Evolutionary conservation across 2,888 invertebrate genomes (phyloP), one percentile per base, ranked within the genome.

Genomic region (Alloplasta piceator): DNA sequence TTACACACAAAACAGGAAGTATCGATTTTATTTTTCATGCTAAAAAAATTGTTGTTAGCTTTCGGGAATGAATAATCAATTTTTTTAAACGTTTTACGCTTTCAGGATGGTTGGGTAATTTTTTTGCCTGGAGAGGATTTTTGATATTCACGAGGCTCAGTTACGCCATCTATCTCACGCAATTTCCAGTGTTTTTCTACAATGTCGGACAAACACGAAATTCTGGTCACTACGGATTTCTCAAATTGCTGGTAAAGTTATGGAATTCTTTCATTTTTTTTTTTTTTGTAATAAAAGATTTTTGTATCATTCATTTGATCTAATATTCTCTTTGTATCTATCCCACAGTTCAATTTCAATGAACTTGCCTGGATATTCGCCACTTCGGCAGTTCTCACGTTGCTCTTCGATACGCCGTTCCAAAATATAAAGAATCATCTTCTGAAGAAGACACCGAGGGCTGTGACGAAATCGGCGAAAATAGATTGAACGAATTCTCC

Each of bases 131-230:
- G 94, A 93, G 92, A 85, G 94, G 94, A 60, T 96, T 95, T 87
- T 92, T 94, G 84, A 92, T 96, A 6, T 94, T 94, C 86, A 95
- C 96, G 7, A 94, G 95, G 87, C 92, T 96, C n/a, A 95, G 95
- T 46, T 96, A 96, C 88, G 94, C 95, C 43, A 93, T 95, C 68
- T 96, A 96, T 87, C 91, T 96, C 79, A 95, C 95, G 38, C 96
- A 96, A 89, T 96, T 96, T 86, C 96, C 96, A 4, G 94, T 95
- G 73, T 96, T 94, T 89, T 96, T 96, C 90, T 96, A 93, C 87
- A 95, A 95, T 86, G 95, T 96, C 43, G 96, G 96, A 2, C 93
- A 93, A 70, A 94, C 94, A 50, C 93, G 94, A 87, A 93, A 93
- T 84, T 91, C 94, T 0, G 94, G 94, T 80, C 93, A 94, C 81